Evolutionary conservation across 1,140 invertebrate genomes (phyloP).

Genomic region (Calephelis virginiensis): DNA sequence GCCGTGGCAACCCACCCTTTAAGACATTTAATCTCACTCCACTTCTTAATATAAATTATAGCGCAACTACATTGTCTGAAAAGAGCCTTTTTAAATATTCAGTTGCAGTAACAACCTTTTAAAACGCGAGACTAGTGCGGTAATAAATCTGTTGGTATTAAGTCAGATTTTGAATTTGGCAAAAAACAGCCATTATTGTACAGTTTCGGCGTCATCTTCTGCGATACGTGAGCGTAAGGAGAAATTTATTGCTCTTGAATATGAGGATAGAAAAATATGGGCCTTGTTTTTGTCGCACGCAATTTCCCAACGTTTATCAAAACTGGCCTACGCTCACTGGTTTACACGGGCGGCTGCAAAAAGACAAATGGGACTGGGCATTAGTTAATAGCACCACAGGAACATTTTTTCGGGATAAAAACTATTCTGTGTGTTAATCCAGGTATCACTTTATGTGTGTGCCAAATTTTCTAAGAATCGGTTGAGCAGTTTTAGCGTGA

Average conservation of each 20-base stretch:
- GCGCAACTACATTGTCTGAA: not conserved
- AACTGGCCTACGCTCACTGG: no score
- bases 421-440: no score
- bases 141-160: conserved; percentile 32
- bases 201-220: conserved; percentile 26
- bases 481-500: no score
- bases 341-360: no score
- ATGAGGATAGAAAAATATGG: conserved; percentile 24
- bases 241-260: conserved; percentile 26
- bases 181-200: conserved; percentile 33
- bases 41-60: no score
- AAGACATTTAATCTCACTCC: no score
- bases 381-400: no score
- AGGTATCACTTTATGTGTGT: no score
- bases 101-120: conserved; percentile 13
- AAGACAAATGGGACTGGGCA: no score
- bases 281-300: not conserved
- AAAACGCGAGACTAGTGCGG: conserved; percentile 16
- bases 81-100: not conserved
- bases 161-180: conserved; percentile 31
- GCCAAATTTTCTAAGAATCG: no score
- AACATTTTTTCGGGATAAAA: no score
- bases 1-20: no score
- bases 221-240: conserved; percentile 21
- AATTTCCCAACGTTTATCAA: not conserved